Conservation (phyloP, 2,888 invertebrate species). For the Pharmacophagus antenor region DNA sequence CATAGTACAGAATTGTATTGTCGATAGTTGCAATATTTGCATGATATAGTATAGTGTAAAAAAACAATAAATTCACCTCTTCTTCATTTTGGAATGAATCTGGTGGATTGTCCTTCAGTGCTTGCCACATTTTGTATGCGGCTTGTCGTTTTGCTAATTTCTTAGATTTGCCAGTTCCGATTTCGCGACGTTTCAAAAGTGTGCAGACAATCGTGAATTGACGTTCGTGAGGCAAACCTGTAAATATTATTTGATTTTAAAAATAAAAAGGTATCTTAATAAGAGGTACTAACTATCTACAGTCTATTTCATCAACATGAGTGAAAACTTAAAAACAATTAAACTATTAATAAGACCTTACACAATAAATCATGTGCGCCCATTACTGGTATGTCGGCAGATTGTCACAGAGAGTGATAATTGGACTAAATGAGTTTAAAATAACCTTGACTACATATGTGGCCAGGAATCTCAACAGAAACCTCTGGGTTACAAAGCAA, state of each 20-base stretch:
- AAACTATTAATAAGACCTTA: too few relatives aligned
- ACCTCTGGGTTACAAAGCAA: too few relatives aligned
- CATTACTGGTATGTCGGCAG: too few relatives aligned
- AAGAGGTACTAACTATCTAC: too few relatives aligned
- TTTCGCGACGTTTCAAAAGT: slow-evolving; percentile 91
- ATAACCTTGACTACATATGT: too few relatives aligned
- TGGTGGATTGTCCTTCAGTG: slow-evolving; percentile 88
- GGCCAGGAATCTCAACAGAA: too few relatives aligned
- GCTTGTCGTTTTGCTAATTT: slow-evolving; percentile 98
- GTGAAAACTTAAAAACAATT: too few relatives aligned
- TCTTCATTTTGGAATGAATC: slow-evolving; percentile 85
- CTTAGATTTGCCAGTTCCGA: slow-evolving; percentile 95
- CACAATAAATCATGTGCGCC: too few relatives aligned
- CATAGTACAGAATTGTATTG: not conserved
- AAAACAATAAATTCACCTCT: slow-evolving; percentile 70
- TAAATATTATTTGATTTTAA: slow-evolving; percentile 20
- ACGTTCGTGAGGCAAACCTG: slow-evolving; percentile 93
- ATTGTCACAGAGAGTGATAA: too few relatives aligned
- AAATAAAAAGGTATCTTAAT: not conserved
- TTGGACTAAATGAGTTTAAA: too few relatives aligned
- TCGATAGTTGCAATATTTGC: not conserved
- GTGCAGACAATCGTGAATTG: slow-evolving; percentile 96
- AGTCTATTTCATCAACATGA: too few relatives aligned
- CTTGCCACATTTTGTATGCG: slow-evolving; percentile 96
- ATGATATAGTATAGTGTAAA: not conserved